Base-by-base conservation (phyloP, 2,888 invertebrate species). In the Agriopis marginaria region DNA sequence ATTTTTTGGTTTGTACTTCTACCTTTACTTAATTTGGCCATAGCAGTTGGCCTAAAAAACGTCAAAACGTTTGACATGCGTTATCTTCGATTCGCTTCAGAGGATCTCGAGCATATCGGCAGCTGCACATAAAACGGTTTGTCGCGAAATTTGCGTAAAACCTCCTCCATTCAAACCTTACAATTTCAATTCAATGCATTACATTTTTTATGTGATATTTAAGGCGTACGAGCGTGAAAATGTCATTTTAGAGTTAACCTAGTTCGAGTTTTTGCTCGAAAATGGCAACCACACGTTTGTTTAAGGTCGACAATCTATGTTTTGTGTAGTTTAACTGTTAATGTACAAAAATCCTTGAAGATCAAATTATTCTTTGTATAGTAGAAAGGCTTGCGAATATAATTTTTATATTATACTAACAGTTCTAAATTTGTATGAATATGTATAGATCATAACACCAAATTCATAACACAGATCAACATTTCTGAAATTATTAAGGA, bases 131-230 rank as follows among this genome's bases (percentile, higher is more conserved):
- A 32, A 55, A 70, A 79, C 78, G 79, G 77, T 80, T 78, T 77
- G 78, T 82, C 80, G 76, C 77, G 70, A 79, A 84, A 82, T 82
- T 84, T 81, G 79, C 83, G 82, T 82, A 81, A 80, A 82, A 81
- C 80, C 77, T 71, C 74, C 73, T 75, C 78, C 77, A 79, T 83
- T 79, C 76, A 81, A 69, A 72, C 75, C 70, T 63, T 69, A 44
- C 68, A 66, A 60, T 62, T 66, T 70, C 51, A 72, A 72, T 69
- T 75, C 75, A 77, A 75, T 75, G 70, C 55, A 68, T 74, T 75
- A 72, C 70, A 53, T 55, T 67, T 73, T 75, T 77, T 79, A 75
- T 75, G 74, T 71, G 32, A 68, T 77, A 70, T 69, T 42, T 39
- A 39, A 78, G 64, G 70, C 80, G 79, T 85, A 82, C 84, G 82